Percentiles rank a stretch among this genome's conserved stretches.
phyloP scores from a whole-genome alignment of 1,140 invertebrate genomes.

The Zaprionus ornatus region DNA sequence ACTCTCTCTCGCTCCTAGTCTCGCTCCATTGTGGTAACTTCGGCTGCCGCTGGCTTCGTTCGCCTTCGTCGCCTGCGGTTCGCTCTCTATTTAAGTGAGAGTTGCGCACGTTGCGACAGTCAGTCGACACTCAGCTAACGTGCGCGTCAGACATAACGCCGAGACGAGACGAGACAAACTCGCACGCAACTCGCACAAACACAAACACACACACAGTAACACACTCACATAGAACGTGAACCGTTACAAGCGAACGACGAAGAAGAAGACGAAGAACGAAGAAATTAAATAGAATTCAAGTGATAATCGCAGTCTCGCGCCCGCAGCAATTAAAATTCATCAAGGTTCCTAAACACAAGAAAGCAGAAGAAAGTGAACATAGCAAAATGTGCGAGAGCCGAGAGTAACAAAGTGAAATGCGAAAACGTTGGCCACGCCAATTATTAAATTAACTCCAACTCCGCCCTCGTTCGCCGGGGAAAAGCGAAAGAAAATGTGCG shows the following conservation, averaged over 20 bases:
- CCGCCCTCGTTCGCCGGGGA: neutral
- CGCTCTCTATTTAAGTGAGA: conserved; percentile 72
- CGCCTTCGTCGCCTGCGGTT: conserved; percentile 20
- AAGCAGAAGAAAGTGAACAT: conserved; percentile 25
- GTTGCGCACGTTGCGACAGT: conserved; percentile 77
- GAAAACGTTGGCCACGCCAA: conserved; percentile 48
- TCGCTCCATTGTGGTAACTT: conserved; percentile 1
- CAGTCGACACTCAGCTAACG: conserved; percentile 74
- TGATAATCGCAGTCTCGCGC: conserved; percentile 49
- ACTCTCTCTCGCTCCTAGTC: conserved; percentile 1
- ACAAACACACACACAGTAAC: conserved; percentile 27
- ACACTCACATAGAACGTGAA: conserved; percentile 19
- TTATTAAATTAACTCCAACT: conserved; percentile 55
- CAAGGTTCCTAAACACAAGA: conserved; percentile 54
- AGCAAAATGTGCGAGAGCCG: conserved; percentile 18
- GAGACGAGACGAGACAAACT: conserved; percentile 19
- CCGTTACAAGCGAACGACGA: conserved; percentile 19
- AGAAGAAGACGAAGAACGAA: conserved; percentile 9
- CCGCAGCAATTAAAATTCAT: conserved; percentile 41
- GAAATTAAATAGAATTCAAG: conserved; percentile 18
- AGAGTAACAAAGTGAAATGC: conserved; percentile 16
- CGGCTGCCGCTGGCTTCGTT: conserved; percentile 14
- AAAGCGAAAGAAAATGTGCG: conserved; percentile 63
- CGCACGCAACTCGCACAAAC: conserved; percentile 17
- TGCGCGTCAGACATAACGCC: conserved; percentile 53